phyloP scores from a whole-genome alignment of 2,797 vertebrate genomes.

The Coccyzus lansbergi region DNA sequence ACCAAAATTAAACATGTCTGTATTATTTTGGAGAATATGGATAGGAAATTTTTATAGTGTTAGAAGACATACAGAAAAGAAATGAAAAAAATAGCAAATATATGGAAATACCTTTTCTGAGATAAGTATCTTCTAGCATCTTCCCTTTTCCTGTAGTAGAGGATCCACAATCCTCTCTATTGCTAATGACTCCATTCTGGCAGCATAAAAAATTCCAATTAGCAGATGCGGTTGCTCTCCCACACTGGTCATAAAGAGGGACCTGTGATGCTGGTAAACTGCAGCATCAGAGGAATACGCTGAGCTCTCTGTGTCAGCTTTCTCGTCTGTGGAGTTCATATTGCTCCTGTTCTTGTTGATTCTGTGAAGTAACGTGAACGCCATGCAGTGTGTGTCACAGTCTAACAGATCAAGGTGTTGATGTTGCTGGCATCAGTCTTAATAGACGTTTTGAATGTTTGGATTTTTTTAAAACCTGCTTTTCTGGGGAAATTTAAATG shows the following conservation, averaged over 20 bases:
- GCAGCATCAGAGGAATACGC: neutral
- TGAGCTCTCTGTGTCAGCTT: neutral
- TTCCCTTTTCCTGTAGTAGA: neutral
- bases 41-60: neutral
- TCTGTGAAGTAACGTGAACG: neutral
- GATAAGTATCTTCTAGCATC: neutral
- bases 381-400: accelerated
- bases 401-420: neutral
- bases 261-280: neutral
- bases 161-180: neutral
- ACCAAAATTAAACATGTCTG: neutral
- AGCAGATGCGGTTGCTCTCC: neutral
- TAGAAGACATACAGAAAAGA: neutral
- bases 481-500: neutral
- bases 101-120: neutral
- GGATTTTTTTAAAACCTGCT: neutral
- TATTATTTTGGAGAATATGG: neutral
- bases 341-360: neutral
- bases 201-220: neutral
- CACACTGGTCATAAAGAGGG: neutral
- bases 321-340: neutral
- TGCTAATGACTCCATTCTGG: neutral
- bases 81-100: neutral
- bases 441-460: neutral
- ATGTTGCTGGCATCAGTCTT: neutral